Conservation (phyloP, 2,888 invertebrate species). For the Trissolcus brochymenae region DNA sequence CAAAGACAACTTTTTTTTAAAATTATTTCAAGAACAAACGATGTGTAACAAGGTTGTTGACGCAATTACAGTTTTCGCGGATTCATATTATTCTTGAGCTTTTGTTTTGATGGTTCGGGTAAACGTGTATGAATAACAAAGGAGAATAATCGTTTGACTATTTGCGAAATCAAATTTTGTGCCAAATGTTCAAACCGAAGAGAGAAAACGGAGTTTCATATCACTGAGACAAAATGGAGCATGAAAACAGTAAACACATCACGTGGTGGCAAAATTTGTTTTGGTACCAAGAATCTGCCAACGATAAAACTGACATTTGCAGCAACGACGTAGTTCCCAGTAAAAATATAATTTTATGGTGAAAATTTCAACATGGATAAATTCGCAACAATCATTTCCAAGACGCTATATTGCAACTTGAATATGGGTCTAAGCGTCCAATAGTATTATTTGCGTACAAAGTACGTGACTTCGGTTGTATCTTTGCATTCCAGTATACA, state of each 20-base stretch:
- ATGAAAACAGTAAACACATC: slow-evolving; percentile 16
- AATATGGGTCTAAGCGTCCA: slow-evolving; percentile 19
- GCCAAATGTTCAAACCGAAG: too few species aligned
- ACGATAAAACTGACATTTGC: slow-evolving; percentile 39
- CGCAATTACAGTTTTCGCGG: too few species aligned
- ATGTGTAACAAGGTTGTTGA: too few species aligned
- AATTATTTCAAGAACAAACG: too few species aligned
- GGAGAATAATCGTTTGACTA: too few species aligned
- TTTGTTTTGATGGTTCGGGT: too few species aligned
- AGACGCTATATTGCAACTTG: slow-evolving; percentile 49
- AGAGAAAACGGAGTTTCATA: neutral
- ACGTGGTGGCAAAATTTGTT: slow-evolving; percentile 11
- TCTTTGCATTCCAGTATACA: slow-evolving; percentile 36
- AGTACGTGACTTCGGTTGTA: slow-evolving; percentile 51
- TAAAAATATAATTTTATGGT: slow-evolving; percentile 54
- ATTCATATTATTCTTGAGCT: too few species aligned
- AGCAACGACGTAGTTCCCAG: slow-evolving; percentile 55
- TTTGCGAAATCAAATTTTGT: too few species aligned
- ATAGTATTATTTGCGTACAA: slow-evolving; percentile 46
- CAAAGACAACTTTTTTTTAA: too few species aligned
- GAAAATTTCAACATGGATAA: slow-evolving; percentile 42
- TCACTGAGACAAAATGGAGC: slow-evolving; percentile 4
- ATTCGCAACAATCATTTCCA: slow-evolving; percentile 52
- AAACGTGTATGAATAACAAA: too few species aligned
- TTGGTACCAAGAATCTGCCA: slow-evolving; percentile 48